Conservation (phyloP, 2,113 vertebrate genomes). For the Panthera tigris region DNA sequence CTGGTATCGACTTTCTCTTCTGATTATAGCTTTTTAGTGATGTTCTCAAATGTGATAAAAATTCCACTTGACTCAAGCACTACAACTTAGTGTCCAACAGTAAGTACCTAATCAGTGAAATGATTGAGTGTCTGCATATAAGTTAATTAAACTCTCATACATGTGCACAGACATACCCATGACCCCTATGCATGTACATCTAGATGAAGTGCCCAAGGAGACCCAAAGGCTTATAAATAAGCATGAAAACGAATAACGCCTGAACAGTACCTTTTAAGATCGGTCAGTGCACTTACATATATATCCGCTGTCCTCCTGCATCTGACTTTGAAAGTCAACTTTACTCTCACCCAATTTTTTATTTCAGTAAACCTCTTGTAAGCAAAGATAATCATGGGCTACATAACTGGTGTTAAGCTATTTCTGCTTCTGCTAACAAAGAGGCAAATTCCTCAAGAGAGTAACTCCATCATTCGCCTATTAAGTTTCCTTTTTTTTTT, state of each 20-base stretch:
- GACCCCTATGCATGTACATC: fast-evolving
- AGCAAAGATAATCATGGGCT: not conserved
- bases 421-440: not conserved
- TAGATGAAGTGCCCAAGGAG: not conserved
- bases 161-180: fast-evolving
- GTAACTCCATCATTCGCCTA: not conserved
- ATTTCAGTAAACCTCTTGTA: not conserved
- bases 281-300: not conserved
- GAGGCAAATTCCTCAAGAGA: conserved; percentile 14
- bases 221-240: not conserved
- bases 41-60: not conserved
- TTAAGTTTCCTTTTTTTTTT: not conserved
- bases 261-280: not conserved
- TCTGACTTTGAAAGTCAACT: not conserved
- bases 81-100: not conserved
- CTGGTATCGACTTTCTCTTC: not conserved
- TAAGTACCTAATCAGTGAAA: not conserved
- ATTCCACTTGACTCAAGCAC: not conserved
- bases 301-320: not conserved
- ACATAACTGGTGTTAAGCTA: not conserved
- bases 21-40: not conserved
- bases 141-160: not conserved
- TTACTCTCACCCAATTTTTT: not conserved
- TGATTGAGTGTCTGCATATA: not conserved
- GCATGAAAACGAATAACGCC: not conserved